Percentiles rank a stretch among this genome's conserved stretches.
Evolutionary conservation across 1,140 invertebrate species (phyloP).

Genomic region (Pteromalus puparum): DNA sequence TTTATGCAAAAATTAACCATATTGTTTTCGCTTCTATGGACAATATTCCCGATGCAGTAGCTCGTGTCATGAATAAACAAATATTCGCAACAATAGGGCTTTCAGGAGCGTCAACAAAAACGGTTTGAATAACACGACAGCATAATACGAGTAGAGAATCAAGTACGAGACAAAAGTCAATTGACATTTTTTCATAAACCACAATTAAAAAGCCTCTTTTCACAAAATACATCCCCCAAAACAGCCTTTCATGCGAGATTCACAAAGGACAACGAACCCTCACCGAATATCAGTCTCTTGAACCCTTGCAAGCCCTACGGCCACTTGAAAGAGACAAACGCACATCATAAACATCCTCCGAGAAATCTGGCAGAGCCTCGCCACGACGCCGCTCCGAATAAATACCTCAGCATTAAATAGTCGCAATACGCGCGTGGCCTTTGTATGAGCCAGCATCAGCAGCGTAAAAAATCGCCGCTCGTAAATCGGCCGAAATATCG

Average conservation of each 20-base stretch:
- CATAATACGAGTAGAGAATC: too few species aligned
- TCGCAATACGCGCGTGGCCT: not conserved
- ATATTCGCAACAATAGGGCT: too few species aligned
- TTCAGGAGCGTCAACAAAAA: too few species aligned
- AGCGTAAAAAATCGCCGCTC: not conserved
- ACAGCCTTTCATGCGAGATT: not conserved
- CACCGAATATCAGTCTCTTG: too few species aligned
- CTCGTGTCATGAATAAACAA: too few species aligned
- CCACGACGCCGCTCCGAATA: too few species aligned
- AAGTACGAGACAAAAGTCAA: not conserved
- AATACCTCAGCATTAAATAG: too few species aligned
- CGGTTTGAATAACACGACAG: too few species aligned
- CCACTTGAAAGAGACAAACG: not conserved
- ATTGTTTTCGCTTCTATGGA: too few species aligned
- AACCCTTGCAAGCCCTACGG: too few species aligned
- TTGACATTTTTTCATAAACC: not conserved
- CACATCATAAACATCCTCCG: not conserved
- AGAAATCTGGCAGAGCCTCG: not conserved
- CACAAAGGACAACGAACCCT: not conserved
- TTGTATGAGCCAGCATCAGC: not conserved
- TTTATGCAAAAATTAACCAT: too few species aligned
- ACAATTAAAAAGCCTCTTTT: not conserved
- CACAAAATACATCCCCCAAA: not conserved
- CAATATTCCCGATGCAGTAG: too few species aligned
- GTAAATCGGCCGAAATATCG: constrained; percentile 1